Evolutionary conservation across 2,888 invertebrate genomes (phyloP).

Genomic region (Melikaiella ostensackeni): DNA sequence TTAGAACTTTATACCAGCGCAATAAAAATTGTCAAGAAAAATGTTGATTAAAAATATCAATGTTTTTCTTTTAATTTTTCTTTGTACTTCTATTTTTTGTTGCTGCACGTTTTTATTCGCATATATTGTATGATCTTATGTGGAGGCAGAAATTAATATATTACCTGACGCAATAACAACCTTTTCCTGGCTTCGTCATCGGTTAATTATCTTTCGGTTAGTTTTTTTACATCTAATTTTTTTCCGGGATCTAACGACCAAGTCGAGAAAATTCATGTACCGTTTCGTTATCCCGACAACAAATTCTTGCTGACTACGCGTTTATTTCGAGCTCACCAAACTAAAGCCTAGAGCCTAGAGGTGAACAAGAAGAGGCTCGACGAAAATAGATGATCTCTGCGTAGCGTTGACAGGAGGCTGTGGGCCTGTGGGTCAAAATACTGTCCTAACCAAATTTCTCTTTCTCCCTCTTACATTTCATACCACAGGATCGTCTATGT

Average conservation of each 20-base stretch:
- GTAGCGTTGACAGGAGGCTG: slow-evolving; percentile 54
- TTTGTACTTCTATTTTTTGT: not conserved
- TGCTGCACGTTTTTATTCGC: not conserved
- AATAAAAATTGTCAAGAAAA: too few species aligned
- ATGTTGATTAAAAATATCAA: not conserved
- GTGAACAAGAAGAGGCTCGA: slow-evolving; percentile 42
- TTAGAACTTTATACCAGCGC: too few species aligned
- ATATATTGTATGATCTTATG: not conserved
- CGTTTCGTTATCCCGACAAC: slow-evolving; percentile 17
- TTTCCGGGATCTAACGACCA: not conserved
- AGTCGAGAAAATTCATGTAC: slow-evolving; percentile 29
- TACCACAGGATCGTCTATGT: not conserved
- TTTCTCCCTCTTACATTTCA: not conserved
- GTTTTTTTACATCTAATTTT: slow-evolving; percentile 3
- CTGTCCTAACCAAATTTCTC: slow-evolving; percentile 12
- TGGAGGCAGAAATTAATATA: not conserved
- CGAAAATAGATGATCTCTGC: slow-evolving; percentile 62
- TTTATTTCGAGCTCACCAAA: slow-evolving; percentile 56
- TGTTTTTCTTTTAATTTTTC: not conserved
- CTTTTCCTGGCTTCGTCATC: slow-evolving; percentile 15
- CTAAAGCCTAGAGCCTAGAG: slow-evolving; percentile 17
- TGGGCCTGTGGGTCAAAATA: slow-evolving; percentile 33
- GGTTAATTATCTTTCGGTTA: slow-evolving; percentile 25
- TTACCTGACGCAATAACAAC: slow-evolving; percentile 29
- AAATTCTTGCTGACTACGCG: slow-evolving; percentile 37